Percentiles rank a stretch among this genome's conserved stretches.
Conservation (phyloP, 2,888 invertebrate species). For the Cantharis lateralis region DNA sequence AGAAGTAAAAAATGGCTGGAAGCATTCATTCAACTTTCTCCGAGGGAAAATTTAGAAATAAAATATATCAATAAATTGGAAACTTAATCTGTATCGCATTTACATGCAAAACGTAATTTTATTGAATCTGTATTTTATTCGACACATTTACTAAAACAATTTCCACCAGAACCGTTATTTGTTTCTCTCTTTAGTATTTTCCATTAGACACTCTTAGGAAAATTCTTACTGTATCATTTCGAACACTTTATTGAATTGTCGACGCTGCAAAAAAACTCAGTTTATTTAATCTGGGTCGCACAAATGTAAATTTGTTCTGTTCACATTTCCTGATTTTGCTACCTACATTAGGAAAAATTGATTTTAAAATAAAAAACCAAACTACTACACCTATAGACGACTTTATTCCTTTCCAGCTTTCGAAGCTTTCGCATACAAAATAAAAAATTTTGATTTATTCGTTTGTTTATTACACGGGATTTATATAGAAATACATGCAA, state of each 20-base stretch:
- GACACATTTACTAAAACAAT: not conserved
- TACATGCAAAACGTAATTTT: not conserved
- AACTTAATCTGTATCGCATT: not conserved
- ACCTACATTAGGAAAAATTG: not conserved
- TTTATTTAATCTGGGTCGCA: slow-evolving; percentile 18
- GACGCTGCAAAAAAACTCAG: slow-evolving; percentile 20
- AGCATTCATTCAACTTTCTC: not conserved
- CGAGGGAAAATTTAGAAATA: not conserved
- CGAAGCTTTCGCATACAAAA: not conserved
- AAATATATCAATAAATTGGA: not conserved
- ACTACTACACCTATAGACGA: not conserved
- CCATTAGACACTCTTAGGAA: slow-evolving; percentile 8
- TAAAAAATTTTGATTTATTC: not conserved
- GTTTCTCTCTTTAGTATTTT: slow-evolving; percentile 16
- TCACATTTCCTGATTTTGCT: not conserved
- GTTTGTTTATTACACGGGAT: not conserved
- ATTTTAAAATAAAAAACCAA: not conserved
- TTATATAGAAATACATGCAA: not conserved
- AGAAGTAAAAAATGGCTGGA: not conserved
- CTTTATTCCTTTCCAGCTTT: not conserved
- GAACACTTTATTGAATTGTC: slow-evolving; percentile 19
- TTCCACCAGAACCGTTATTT: slow-evolving; percentile 3
- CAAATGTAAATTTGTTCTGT: not conserved
- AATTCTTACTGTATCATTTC: slow-evolving; percentile 18
- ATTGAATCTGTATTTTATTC: not conserved